Base-by-base conservation (phyloP, 2,797 vertebrate genomes). In the Ibycter americanus region DNA sequence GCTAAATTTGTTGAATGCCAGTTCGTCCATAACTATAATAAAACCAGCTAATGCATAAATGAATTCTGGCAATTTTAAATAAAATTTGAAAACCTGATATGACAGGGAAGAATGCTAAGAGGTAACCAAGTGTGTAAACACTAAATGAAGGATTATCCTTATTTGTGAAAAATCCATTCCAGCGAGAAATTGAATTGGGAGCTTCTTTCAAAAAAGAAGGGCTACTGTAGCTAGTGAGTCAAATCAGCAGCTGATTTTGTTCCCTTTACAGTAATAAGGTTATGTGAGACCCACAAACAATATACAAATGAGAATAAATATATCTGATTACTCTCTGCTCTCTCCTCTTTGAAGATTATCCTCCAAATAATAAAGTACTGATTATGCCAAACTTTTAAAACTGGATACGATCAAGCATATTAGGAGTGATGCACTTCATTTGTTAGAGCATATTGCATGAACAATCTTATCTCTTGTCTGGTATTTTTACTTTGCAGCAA, bases 141-240 rank as follows among this genome's bases (percentile, higher is more conserved):
- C 58, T 93, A 97, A 96, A 96, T 96, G 95, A 93, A 91, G 89
- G 96, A 96, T 96, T 97, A 97, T 93, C 87, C 87, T 94, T 97
- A 94, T 96, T 97, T 96, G 90, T 6, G 38, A 95, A 94, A 94
- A 95, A 92, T 80, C 27, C 94, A 95, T 96, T 96, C 81, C 92
- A 96, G 92, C 54, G 25, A 96, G 89, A 97, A 97, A 97, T 97
- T 97, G 93, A 95, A 97, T 15, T 65, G 56, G 54, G 52, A 71
- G 11, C 40, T 89, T 96, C 79, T 96, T 52, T 96, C 34, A 84
- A 52, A 88, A 81, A 95, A 80, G 46, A 91, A 71, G 59, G 86
- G 47, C 71, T 89, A 85, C 74, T 71, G 42, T 73, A 71, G 63
- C 88, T 71, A 87, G 47, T 90, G 92, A 96, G 89, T 68, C 89